Evolutionary conservation across 2,113 vertebrate genomes (phyloP).

Genomic region (Canis aureus): DNA sequence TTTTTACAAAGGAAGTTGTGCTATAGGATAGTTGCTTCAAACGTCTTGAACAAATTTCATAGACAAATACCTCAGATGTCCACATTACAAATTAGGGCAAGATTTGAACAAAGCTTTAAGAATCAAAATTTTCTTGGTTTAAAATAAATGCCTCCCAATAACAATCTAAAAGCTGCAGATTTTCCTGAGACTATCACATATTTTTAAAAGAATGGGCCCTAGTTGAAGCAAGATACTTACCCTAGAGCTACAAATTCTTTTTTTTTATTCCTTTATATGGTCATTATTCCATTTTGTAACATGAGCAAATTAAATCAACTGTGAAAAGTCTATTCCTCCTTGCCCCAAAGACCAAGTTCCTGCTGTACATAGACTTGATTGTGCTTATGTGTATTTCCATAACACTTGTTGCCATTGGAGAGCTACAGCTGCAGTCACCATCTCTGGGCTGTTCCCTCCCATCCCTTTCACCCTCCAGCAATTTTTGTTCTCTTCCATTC

Average conservation of each 20-base stretch:
- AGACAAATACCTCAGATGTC: not conserved
- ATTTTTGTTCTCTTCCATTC: constrained; percentile 74
- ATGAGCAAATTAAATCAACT: constrained; percentile 73
- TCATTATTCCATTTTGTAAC: constrained; percentile 52
- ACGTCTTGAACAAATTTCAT: constrained; percentile 30
- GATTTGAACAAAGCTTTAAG: not conserved
- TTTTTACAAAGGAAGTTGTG: not conserved
- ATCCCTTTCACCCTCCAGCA: constrained; percentile 59
- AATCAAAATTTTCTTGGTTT: not conserved
- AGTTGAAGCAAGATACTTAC: not conserved
- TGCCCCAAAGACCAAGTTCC: constrained; percentile 52
- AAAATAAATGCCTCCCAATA: constrained; percentile 27
- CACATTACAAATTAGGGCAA: not conserved
- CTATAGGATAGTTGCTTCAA: not conserved
- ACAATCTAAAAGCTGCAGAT: constrained; percentile 33
- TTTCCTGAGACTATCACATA: not conserved
- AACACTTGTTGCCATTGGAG: constrained; percentile 65
- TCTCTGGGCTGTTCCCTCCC: not conserved
- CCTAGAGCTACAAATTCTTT: not conserved
- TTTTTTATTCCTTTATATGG: not conserved
- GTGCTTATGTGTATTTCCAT: constrained; percentile 49
- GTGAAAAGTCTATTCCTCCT: constrained; percentile 57
- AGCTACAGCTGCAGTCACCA: not conserved
- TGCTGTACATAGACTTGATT: constrained; percentile 42
- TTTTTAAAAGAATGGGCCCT: not conserved